Evolutionary conservation across 2,888 invertebrate species (phyloP).

Genomic region (Drosophila mayaguana): DNA sequence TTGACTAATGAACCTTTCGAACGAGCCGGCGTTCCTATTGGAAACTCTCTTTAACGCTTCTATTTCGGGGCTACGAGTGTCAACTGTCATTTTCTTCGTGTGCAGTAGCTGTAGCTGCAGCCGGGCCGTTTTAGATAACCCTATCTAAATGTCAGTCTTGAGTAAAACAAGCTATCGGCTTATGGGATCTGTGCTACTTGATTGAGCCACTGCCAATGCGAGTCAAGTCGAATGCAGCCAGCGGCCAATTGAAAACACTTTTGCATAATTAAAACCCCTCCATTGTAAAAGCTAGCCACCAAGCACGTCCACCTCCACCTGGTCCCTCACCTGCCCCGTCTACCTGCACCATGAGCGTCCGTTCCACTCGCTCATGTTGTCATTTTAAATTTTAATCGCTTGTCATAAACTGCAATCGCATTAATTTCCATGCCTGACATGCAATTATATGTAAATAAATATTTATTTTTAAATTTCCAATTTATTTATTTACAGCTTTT

Average conservation of each 20-base stretch:
- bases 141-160: constrained; percentile 64
- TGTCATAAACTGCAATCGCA: constrained; percentile 80
- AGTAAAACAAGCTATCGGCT: constrained; percentile 62
- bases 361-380: constrained; percentile 29
- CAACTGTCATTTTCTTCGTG: constrained; percentile 43
- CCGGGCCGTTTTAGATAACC: constrained; percentile 62
- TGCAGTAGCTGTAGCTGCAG: constrained; percentile 40
- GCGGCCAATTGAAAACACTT: constrained; percentile 28
- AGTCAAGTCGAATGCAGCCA: constrained; percentile 21
- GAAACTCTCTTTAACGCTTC: constrained; percentile 27
- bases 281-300: constrained; percentile 15
- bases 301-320: background rate
- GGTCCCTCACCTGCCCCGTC: background rate
- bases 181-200: constrained; percentile 74
- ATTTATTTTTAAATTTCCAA: constrained; percentile 71
- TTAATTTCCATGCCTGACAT: constrained; percentile 68
- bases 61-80: constrained; percentile 16
- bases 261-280: constrained; percentile 60
- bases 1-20: constrained; percentile 73
- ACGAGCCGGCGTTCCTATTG: background rate
- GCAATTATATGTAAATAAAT: constrained; percentile 76
- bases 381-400: constrained; percentile 71
- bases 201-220: constrained; percentile 55
- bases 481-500: constrained; percentile 63
- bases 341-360: background rate